Conservation (phyloP, 2,113 vertebrate species). For the Takifugu flavidus region DNA sequence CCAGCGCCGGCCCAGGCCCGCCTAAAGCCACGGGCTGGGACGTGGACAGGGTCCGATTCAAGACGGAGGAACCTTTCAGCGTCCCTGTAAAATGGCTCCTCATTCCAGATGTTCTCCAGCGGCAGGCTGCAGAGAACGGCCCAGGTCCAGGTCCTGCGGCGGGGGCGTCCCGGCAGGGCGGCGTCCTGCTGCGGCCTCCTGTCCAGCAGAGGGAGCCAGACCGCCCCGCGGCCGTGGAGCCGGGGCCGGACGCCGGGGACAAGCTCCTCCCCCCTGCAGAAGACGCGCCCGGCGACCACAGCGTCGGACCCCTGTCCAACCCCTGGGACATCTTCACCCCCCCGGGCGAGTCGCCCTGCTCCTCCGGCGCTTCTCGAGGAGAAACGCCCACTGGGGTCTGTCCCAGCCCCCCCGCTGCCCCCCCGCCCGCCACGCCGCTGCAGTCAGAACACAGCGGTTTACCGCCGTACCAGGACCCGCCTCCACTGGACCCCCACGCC, state of each 20-base stretch:
- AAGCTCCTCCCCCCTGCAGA: too few relatives aligned
- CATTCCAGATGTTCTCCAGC: slow-evolving; percentile 29
- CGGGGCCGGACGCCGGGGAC: too few relatives aligned
- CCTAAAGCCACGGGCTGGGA: slow-evolving; percentile 35
- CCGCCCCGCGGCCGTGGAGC: too few relatives aligned
- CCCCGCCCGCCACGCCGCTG: too few relatives aligned
- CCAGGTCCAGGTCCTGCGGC: background rate
- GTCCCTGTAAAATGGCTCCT: slow-evolving; percentile 40
- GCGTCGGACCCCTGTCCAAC: slow-evolving; percentile 4
- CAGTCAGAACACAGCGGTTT: slow-evolving; percentile 24
- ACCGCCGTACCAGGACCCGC: slow-evolving; percentile 45
- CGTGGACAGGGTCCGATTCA: slow-evolving; percentile 35
- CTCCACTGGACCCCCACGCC: background rate
- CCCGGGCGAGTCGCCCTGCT: slow-evolving; percentile 2
- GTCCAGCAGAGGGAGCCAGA: too few relatives aligned
- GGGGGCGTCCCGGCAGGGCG: too few relatives aligned
- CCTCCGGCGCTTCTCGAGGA: slow-evolving; percentile 9
- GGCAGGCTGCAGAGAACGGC: background rate
- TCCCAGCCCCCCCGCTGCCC: rapidly evolving
- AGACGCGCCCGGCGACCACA: background rate
- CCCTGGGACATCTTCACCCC: slow-evolving; percentile 53
- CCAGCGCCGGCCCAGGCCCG: background rate
- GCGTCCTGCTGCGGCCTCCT: too few relatives aligned
- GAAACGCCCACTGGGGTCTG: background rate
- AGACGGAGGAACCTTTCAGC: slow-evolving; percentile 15